These are phyloP conservation scores for Prunella fulvescens DNA, from an alignment of 2,113 vertebrate genomes.

Conservation along the genomic window DNA sequence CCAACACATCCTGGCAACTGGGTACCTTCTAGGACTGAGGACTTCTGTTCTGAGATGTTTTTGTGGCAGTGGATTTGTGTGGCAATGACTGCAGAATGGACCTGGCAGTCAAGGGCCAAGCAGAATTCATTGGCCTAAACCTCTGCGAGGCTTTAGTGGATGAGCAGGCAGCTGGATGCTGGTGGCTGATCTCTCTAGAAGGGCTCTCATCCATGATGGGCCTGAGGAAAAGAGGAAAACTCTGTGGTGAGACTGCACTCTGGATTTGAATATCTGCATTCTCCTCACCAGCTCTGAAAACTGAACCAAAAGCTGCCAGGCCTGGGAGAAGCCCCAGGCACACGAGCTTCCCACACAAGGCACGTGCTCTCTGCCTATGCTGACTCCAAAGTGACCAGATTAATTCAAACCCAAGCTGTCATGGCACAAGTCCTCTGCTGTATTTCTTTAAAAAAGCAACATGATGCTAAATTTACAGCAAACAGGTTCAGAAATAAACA, in stretches of 20 bases:
- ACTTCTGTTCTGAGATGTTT: constrained; percentile 41
- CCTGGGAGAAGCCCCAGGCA: neutral
- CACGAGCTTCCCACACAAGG: neutral
- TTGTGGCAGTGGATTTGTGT: constrained; percentile 24
- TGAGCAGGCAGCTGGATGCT: constrained; percentile 36
- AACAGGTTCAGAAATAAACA: neutral
- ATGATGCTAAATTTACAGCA: neutral
- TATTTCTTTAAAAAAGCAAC: neutral
- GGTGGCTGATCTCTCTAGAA: neutral
- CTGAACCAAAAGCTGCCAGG: neutral
- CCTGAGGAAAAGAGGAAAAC: constrained; percentile 59
- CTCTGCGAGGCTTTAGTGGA: neutral
- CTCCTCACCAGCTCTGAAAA: neutral
- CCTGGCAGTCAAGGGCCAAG: constrained; percentile 62
- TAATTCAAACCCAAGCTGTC: neutral
- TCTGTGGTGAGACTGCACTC: neutral
- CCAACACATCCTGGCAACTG: neutral
- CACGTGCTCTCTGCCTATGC: neutral
- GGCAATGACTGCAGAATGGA: constrained; percentile 69
- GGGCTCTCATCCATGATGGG: neutral
- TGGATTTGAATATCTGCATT: neutral
- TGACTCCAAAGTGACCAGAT: neutral
- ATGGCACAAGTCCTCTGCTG: neutral
- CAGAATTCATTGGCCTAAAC: neutral
- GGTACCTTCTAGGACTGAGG: neutral